Conservation (phyloP, 1,140 invertebrate genomes). For the Euborellia annulipes region DNA sequence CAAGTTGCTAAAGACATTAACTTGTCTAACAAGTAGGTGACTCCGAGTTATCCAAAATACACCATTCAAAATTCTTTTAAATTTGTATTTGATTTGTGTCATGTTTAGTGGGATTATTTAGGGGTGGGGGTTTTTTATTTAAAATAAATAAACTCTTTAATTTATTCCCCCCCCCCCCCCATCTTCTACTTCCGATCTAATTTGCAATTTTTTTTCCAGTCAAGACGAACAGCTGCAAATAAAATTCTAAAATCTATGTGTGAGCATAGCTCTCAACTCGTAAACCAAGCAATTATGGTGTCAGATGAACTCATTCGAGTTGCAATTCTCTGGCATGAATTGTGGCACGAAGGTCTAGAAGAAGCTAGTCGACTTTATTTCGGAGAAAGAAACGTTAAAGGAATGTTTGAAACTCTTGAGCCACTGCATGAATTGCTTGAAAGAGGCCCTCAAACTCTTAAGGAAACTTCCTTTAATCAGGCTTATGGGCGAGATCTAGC, state of each 20-base stretch:
- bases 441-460: conserved; percentile 82
- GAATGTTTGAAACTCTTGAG: conserved; percentile 91
- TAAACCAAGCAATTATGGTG: conserved; percentile 80
- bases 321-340: conserved; percentile 97
- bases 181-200: too few relatives aligned
- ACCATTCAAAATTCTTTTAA: too few relatives aligned
- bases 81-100: too few relatives aligned
- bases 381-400: conserved; percentile 83
- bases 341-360: conserved; percentile 97
- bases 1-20: too few relatives aligned
- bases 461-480: conserved; percentile 94
- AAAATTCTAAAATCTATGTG: conserved; percentile 91
- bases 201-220: conserved; percentile 13
- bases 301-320: conserved; percentile 91
- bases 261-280: conserved; percentile 79
- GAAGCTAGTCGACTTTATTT: conserved; percentile 95
- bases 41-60: too few relatives aligned
- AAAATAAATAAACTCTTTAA: too few relatives aligned
- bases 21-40: too few relatives aligned
- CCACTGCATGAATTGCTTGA: conserved; percentile 90
- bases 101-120: too few relatives aligned
- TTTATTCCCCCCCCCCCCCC: too few relatives aligned
- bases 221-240: conserved; percentile 79
- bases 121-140: too few relatives aligned
- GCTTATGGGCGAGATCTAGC: conserved; percentile 86